A percentile compares a stretch with the other conserved stretches of the same genome.
Evolutionary conservation across 2,797 vertebrate species (phyloP).

Genomic region (Bradypodion ventrale): DNA sequence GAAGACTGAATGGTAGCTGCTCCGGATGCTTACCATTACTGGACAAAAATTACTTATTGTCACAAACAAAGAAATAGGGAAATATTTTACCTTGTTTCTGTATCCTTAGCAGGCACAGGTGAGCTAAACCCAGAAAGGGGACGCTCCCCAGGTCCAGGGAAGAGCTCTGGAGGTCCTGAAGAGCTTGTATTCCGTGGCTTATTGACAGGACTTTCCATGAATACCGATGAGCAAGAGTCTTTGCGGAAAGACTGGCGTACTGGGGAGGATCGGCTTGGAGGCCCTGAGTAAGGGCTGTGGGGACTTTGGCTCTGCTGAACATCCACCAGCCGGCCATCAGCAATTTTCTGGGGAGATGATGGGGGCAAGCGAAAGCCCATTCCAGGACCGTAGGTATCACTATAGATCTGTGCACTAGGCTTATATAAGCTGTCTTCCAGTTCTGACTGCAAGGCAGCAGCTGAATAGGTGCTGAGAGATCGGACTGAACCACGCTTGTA

Average conservation of each 20-base stretch:
- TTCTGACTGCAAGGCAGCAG: constrained; percentile 90
- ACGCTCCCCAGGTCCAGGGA: constrained; percentile 84
- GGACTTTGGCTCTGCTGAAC: constrained; percentile 82
- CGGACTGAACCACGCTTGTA: constrained; percentile 94
- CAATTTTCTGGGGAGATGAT: constrained; percentile 94
- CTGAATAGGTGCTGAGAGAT: constrained; percentile 96
- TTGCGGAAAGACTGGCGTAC: constrained; percentile 94
- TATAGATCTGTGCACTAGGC: constrained; percentile 87
- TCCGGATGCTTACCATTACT: no score
- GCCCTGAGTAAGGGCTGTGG: constrained; percentile 87
- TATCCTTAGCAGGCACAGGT: constrained; percentile 84
- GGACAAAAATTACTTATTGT: no score
- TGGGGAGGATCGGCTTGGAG: constrained; percentile 89
- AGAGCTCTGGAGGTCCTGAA: constrained; percentile 85
- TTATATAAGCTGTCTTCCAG: constrained; percentile 94
- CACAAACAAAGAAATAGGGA: no score
- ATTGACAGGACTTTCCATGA: constrained; percentile 86
- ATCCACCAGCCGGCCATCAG: constrained; percentile 77
- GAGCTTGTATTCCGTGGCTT: constrained; percentile 81
- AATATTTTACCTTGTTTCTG: constrained; percentile 85
- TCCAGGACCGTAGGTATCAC: constrained; percentile 86
- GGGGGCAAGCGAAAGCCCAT: constrained; percentile 90
- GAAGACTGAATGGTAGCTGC: no score
- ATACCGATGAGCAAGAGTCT: constrained; percentile 93
- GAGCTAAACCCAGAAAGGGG: constrained; percentile 83